phyloP scores from a whole-genome alignment of 2,888 invertebrate species.

The Drosophila leonis region DNA sequence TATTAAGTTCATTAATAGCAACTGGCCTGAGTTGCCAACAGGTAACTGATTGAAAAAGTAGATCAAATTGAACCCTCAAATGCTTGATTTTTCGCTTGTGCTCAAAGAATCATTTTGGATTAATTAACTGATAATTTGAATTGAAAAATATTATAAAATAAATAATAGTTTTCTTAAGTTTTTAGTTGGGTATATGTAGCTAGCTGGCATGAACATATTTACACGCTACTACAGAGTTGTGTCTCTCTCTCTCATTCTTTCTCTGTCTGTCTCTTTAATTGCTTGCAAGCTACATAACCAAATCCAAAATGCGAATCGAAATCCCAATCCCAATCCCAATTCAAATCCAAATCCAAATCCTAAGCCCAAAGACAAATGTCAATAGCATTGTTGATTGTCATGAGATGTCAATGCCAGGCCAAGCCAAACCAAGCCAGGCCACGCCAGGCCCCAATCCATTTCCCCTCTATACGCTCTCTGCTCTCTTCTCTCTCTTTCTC shows the following conservation, averaged over 20 bases:
- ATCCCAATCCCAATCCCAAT: background rate
- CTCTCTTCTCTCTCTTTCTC: background rate
- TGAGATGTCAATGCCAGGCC: slow-evolving; percentile 44
- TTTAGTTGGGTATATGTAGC: too few species aligned
- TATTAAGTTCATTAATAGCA: too few species aligned
- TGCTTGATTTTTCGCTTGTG: too few species aligned
- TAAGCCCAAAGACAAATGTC: slow-evolving; percentile 47
- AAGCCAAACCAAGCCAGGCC: slow-evolving; percentile 2
- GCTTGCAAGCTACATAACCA: background rate
- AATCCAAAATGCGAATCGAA: background rate
- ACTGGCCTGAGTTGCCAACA: too few species aligned
- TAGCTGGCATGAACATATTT: too few species aligned
- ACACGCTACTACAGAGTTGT: background rate
- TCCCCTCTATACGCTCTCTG: background rate
- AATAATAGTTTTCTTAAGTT: too few species aligned
- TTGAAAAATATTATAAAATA: too few species aligned
- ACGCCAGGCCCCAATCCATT: background rate
- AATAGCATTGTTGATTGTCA: slow-evolving; percentile 62
- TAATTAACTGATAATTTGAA: too few species aligned
- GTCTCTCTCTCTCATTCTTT: background rate
- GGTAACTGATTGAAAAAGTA: too few species aligned
- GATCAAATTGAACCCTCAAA: too few species aligned
- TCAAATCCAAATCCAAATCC: slow-evolving; percentile 6
- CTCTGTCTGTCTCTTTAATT: background rate
- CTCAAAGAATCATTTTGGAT: too few species aligned